Evolutionary conservation across 2,888 invertebrate genomes (phyloP).

Genomic region (Trachelus iudaicus): DNA sequence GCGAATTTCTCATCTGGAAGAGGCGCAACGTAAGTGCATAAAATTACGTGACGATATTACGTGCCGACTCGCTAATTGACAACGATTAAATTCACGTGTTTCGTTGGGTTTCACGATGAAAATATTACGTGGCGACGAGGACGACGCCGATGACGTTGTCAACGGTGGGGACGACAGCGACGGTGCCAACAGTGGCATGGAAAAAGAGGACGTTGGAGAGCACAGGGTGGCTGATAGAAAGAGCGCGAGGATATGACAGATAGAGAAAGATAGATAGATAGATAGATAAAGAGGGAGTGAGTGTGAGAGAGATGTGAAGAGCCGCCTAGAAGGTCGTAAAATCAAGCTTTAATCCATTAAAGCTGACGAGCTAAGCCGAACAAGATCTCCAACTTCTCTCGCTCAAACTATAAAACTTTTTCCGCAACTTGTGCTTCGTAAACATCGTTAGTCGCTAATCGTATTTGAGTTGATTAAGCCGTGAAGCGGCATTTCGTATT

Average conservation of each 20-base stretch:
- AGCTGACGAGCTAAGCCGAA: neutral
- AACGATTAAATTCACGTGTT: slow-evolving; percentile 4
- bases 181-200: neutral
- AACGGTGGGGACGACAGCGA: neutral
- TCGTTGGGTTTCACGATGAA: neutral
- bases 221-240: neutral
- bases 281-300: neutral
- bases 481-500: slow-evolving; percentile 11
- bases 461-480: slow-evolving; percentile 30
- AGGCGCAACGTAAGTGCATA: neutral
- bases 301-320: neutral
- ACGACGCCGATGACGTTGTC: neutral
- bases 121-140: neutral
- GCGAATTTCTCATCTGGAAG: neutral
- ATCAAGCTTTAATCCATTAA: slow-evolving; percentile 11
- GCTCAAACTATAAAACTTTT: slow-evolving; percentile 4
- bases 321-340: slow-evolving; percentile 14
- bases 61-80: slow-evolving; percentile 1
- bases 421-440: slow-evolving; percentile 25
- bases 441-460: slow-evolving; percentile 35
- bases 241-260: neutral
- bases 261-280: neutral
- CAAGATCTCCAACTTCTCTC: neutral
- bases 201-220: neutral
- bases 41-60: neutral